These are phyloP conservation scores for Caerostris darwini DNA, from an alignment of 1,140 invertebrate genomes.

Conservation along the genomic window DNA sequence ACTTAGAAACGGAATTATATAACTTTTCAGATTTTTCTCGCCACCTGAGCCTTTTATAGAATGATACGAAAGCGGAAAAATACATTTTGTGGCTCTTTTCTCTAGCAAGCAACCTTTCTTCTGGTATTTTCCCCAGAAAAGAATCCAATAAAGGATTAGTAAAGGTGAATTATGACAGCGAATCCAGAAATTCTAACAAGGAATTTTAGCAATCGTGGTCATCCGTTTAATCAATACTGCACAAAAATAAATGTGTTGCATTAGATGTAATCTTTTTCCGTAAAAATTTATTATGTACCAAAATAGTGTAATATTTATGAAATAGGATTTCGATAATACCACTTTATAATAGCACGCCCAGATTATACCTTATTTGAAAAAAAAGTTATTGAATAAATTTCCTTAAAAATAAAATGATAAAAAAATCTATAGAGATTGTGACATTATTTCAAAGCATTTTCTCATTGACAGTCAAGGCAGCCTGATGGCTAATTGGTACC, in stretches of 20 bases:
- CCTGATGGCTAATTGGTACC: no score
- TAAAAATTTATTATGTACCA: no score
- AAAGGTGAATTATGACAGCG: conserved; percentile 44
- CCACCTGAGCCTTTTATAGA: conserved; percentile 16
- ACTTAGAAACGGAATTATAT: not conserved
- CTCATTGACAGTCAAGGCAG: no score
- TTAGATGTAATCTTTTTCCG: not conserved
- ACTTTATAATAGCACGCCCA: no score
- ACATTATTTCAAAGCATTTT: no score
- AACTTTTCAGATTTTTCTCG: not conserved
- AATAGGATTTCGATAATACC: no score
- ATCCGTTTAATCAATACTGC: not conserved
- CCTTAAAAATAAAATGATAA: no score
- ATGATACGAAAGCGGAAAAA: not conserved
- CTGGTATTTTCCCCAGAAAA: not conserved
- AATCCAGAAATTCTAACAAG: conserved; percentile 18
- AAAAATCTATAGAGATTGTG: no score
- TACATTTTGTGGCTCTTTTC: not conserved
- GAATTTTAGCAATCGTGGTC: not conserved
- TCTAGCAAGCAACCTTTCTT: not conserved
- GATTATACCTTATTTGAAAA: no score
- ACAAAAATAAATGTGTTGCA: not conserved
- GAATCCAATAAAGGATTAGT: conserved; percentile 43
- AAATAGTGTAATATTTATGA: no score
- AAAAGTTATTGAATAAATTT: no score